Conservation (phyloP, 1,140 invertebrate genomes). For the Procambarus clarkii region DNA sequence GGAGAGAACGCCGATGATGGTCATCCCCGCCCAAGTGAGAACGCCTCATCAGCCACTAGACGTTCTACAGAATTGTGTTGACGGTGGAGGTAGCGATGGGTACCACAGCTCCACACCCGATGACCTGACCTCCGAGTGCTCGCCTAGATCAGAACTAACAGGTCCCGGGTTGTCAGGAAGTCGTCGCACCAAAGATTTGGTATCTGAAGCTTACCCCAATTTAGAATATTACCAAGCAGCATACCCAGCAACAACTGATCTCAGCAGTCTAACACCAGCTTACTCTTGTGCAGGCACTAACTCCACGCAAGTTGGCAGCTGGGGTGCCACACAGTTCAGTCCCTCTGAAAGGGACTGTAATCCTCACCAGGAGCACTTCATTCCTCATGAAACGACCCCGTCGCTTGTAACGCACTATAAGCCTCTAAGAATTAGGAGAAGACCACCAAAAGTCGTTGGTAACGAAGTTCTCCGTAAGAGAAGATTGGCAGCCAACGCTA, state of each 20-base stretch:
- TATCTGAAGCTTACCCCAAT: slow-evolving; percentile 48
- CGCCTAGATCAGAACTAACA: slow-evolving; percentile 19
- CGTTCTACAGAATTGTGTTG: slow-evolving; percentile 30
- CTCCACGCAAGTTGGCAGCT: neutral
- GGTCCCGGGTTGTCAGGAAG: neutral
- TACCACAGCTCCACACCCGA: slow-evolving; percentile 58
- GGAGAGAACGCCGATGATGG: neutral
- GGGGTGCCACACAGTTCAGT: slow-evolving; percentile 7
- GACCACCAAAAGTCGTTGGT: slow-evolving; percentile 51
- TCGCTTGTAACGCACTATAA: slow-evolving; percentile 52
- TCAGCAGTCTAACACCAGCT: slow-evolving; percentile 32
- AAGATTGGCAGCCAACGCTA: slow-evolving; percentile 85
- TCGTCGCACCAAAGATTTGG: slow-evolving; percentile 18
- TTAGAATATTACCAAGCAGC: slow-evolving; percentile 47
- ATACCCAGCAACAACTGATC: slow-evolving; percentile 44
- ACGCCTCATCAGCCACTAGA: slow-evolving; percentile 22
- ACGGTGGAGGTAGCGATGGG: slow-evolving; percentile 51
- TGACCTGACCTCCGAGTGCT: slow-evolving; percentile 56
- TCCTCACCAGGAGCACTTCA: slow-evolving; percentile 38
- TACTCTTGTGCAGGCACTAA: slow-evolving; percentile 27
- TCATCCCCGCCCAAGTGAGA: neutral
- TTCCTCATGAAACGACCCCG: slow-evolving; percentile 26
- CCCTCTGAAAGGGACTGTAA: neutral
- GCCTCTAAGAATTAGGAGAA: slow-evolving; percentile 43
- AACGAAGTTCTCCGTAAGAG: slow-evolving; percentile 75